phyloP scores from a whole-genome alignment of 2,797 vertebrate species.

The Rhodeus uyekii region DNA sequence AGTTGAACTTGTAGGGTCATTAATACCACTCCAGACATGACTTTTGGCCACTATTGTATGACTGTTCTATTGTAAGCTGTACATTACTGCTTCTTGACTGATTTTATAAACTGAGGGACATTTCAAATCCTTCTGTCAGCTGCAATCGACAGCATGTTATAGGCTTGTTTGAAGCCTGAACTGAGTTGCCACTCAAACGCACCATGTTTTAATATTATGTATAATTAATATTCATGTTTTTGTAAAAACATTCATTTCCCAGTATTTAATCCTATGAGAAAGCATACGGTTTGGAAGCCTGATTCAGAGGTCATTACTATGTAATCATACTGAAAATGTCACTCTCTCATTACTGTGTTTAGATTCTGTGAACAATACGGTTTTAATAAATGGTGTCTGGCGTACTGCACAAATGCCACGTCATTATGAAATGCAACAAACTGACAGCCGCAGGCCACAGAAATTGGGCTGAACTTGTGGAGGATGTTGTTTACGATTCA shows the following conservation, averaged over 20 bases:
- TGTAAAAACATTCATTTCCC: neutral
- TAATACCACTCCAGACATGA: neutral
- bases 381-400: constrained; percentile 48
- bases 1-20: neutral
- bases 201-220: constrained; percentile 6
- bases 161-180: constrained; percentile 7
- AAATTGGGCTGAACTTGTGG: constrained; percentile 38
- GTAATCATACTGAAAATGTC: constrained; percentile 42
- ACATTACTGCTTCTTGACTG: neutral
- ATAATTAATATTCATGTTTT: constrained; percentile 28
- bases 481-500: constrained; percentile 48
- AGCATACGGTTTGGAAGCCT: constrained; percentile 15
- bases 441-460: constrained; percentile 38
- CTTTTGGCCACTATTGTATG: neutral
- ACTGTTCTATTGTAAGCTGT: neutral
- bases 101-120: neutral
- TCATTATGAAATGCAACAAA: constrained; percentile 45
- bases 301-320: constrained; percentile 25
- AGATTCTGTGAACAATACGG: constrained; percentile 45
- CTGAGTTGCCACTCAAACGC: neutral
- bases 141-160: neutral
- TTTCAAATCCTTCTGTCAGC: neutral
- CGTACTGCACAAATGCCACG: constrained; percentile 44
- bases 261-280: constrained; percentile 6
- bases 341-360: constrained; percentile 45